These are phyloP conservation scores for Pterophyllum scalare DNA, from an alignment of 2,113 vertebrate genomes.

Conservation along the genomic window DNA sequence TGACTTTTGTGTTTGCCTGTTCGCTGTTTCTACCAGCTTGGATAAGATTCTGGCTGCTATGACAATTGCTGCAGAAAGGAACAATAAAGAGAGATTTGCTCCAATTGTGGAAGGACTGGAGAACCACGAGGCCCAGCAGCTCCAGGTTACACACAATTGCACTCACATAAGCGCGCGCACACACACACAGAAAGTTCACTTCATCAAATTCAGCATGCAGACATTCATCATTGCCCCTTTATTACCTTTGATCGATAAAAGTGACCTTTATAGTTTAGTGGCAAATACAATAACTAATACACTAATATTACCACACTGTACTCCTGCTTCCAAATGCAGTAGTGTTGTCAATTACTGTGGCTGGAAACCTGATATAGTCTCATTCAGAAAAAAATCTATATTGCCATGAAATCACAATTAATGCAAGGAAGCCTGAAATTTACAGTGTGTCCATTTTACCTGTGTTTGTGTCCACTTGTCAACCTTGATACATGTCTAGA, in stretches of 20 bases:
- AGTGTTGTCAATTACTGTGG: not conserved
- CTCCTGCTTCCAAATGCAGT: fast-evolving
- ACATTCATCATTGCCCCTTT: not conserved
- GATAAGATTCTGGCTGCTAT: slow-evolving; percentile 96
- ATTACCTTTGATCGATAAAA: not conserved
- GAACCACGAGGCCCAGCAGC: slow-evolving; percentile 94
- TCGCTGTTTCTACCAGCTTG: slow-evolving; percentile 78
- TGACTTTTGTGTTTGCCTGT: slow-evolving; percentile 69
- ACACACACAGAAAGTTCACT: not conserved
- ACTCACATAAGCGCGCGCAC: not conserved
- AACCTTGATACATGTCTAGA: slow-evolving; percentile 20
- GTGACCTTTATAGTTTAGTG: not conserved
- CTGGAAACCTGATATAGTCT: slow-evolving; percentile 12
- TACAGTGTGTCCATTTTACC: slow-evolving; percentile 44
- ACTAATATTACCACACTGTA: not conserved
- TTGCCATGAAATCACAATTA: slow-evolving; percentile 11
- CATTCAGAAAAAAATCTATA: not conserved
- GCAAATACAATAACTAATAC: not conserved
- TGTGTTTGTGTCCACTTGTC: slow-evolving; percentile 53
- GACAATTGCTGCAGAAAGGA: slow-evolving; percentile 92
- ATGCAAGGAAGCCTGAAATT: slow-evolving; percentile 39
- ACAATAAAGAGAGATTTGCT: slow-evolving; percentile 92
- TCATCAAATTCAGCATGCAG: not conserved
- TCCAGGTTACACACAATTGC: slow-evolving; percentile 85
- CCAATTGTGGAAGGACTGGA: slow-evolving; percentile 95